These are phyloP conservation scores for Cataglyphis cursor DNA, from an alignment of 2,888 invertebrate genomes.

Conservation along the genomic window DNA sequence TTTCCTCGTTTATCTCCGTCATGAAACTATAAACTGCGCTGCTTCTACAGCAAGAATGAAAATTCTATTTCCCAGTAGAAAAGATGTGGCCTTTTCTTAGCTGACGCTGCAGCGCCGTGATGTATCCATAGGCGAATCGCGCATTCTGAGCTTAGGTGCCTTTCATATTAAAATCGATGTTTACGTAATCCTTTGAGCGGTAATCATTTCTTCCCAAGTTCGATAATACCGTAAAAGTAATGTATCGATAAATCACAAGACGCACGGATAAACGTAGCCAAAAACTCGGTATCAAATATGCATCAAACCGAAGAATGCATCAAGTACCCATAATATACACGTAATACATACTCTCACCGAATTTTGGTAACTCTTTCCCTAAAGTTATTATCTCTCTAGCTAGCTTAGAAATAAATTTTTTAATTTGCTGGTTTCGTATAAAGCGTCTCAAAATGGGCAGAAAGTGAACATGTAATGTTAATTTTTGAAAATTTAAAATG, in stretches of 20 bases:
- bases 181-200: constrained; percentile 22
- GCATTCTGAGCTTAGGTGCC: constrained; percentile 43
- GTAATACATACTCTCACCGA: constrained; percentile 23
- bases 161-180: constrained; percentile 66
- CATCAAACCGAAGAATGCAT: constrained; percentile 16
- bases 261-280: background rate
- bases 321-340: constrained; percentile 5
- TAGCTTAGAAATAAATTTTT: constrained; percentile 40
- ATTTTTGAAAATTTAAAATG: constrained; percentile 24
- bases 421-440: constrained; percentile 22
- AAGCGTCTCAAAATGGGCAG: constrained; percentile 12
- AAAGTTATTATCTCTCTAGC: constrained; percentile 31
- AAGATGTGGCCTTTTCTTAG: constrained; percentile 59
- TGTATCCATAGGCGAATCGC: constrained; percentile 65
- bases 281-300: background rate
- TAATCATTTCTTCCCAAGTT: constrained; percentile 22
- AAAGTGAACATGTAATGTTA: constrained; percentile 19
- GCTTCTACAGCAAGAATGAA: constrained; percentile 61
- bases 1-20: constrained; percentile 73
- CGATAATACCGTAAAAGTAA: constrained; percentile 26
- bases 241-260: constrained; percentile 17
- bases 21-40: constrained; percentile 67
- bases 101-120: constrained; percentile 63
- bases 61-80: constrained; percentile 72
- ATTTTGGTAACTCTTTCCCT: constrained; percentile 13